Conservation (phyloP, 2,888 invertebrate genomes). For the Chirona hameri region DNA sequence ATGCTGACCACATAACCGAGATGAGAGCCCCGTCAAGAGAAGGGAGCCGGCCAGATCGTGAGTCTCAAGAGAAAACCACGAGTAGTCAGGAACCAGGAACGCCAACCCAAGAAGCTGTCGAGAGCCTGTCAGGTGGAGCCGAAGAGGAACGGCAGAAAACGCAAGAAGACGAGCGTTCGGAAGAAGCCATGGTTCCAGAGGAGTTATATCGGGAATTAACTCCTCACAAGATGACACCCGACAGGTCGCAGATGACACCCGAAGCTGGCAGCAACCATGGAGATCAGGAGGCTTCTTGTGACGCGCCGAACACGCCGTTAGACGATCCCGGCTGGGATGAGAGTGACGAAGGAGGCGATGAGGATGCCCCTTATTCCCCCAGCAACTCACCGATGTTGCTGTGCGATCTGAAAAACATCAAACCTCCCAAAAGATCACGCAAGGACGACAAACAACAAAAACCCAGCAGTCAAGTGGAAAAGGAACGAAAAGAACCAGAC, state of each 20-base stretch:
- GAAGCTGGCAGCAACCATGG: neutral
- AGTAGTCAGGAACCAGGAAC: neutral
- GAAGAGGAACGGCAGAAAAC: too few species aligned
- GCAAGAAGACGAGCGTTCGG: neutral
- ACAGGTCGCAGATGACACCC: too few species aligned
- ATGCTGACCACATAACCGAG: too few species aligned
- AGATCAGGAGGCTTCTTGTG: too few species aligned
- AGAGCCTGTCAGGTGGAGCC: too few species aligned
- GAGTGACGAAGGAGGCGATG: neutral
- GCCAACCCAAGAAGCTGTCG: too few species aligned
- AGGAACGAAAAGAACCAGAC: neutral
- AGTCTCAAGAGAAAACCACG: neutral
- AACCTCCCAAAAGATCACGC: neutral
- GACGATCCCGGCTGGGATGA: neutral
- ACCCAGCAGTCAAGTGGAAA: neutral
- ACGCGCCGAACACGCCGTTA: too few species aligned
- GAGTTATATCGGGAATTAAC: neutral
- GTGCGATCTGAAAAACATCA: neutral
- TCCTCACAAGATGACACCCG: neutral
- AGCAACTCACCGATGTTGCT: neutral
- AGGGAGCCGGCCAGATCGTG: neutral
- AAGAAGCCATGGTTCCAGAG: neutral
- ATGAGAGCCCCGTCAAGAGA: too few species aligned
- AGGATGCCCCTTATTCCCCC: neutral
- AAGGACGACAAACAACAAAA: neutral